Conservation (phyloP, 2,113 vertebrate species). For the Hiodon alosoides region DNA sequence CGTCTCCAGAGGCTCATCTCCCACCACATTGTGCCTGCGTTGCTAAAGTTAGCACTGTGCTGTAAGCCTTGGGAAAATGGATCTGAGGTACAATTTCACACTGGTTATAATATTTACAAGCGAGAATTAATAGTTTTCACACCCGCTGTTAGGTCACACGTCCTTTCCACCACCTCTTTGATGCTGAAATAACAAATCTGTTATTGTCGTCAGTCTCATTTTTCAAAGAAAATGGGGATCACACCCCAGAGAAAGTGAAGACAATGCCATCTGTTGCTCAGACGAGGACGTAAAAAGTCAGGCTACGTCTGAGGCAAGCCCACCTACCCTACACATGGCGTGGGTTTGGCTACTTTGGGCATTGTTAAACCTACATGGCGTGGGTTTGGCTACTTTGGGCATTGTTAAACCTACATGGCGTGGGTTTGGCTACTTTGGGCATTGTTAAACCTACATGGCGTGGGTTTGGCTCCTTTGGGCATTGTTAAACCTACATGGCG, state of each 20-base stretch:
- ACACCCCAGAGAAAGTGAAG: neutral
- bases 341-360: too few species aligned
- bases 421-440: too few species aligned
- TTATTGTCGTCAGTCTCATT: conserved; percentile 1
- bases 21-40: conserved; percentile 40
- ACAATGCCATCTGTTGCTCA: neutral
- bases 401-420: too few species aligned
- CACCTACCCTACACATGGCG: too few species aligned
- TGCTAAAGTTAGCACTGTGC: conserved; percentile 52
- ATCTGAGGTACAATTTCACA: conserved; percentile 40
- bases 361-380: too few species aligned
- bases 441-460: too few species aligned
- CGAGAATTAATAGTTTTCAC: neutral
- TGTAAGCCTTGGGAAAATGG: conserved; percentile 43
- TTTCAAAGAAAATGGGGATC: conserved; percentile 26
- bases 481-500: too few species aligned
- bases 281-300: neutral
- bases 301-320: too few species aligned
- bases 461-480: too few species aligned
- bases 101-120: conserved; percentile 41
- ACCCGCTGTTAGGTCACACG: neutral
- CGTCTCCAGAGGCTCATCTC: conserved; percentile 12
- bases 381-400: too few species aligned
- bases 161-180: conserved; percentile 23
- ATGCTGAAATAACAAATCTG: conserved; percentile 28